A percentile compares a stretch with the other conserved stretches of the same genome.
These are phyloP conservation scores for Scolanthus callimorphus DNA, from an alignment of 92 coral and sea anemone genomes.

Conservation along the genomic window DNA sequence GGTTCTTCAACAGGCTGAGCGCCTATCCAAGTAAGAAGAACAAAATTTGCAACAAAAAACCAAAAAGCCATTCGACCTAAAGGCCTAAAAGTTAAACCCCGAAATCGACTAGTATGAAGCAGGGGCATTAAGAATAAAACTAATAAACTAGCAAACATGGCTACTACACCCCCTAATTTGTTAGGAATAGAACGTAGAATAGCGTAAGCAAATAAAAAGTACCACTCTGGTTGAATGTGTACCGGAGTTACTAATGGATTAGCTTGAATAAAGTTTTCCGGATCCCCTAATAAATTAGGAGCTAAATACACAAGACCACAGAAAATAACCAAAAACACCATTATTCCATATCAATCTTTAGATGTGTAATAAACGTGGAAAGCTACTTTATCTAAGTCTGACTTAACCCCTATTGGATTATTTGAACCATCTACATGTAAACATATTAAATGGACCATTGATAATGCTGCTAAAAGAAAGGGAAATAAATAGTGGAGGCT, in stretches of 20 bases:
- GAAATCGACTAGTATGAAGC: conserved; percentile 60
- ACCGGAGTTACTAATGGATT: conserved; percentile 81
- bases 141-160: conserved; percentile 54
- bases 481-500: conserved; percentile 74
- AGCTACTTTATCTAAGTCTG: conserved; percentile 47
- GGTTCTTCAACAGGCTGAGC: conserved; percentile 85
- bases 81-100: conserved; percentile 80
- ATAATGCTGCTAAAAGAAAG: conserved; percentile 57
- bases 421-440: conserved; percentile 70
- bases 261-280: conserved; percentile 77
- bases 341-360: conserved; percentile 62
- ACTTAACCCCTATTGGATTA: conserved; percentile 57
- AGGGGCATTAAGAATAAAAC: conserved; percentile 63
- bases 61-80: conserved; percentile 77
- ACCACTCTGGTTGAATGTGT: conserved; percentile 83
- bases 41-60: conserved; percentile 65
- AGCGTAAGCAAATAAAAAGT: conserved; percentile 81
- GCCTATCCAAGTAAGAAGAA: conserved; percentile 82
- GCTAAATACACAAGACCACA: conserved; percentile 31
- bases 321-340: conserved; percentile 39
- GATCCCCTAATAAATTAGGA: conserved; percentile 76
- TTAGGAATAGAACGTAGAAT: conserved; percentile 76
- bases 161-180: conserved; percentile 80
- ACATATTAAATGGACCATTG: conserved; percentile 41
- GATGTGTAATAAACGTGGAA: conserved; percentile 70